These are phyloP conservation scores for Chrysaora quinquecirrha DNA, from an alignment of 30 jellyfish, hydroid and myxozoan genomes.

Conservation along the genomic window DNA sequence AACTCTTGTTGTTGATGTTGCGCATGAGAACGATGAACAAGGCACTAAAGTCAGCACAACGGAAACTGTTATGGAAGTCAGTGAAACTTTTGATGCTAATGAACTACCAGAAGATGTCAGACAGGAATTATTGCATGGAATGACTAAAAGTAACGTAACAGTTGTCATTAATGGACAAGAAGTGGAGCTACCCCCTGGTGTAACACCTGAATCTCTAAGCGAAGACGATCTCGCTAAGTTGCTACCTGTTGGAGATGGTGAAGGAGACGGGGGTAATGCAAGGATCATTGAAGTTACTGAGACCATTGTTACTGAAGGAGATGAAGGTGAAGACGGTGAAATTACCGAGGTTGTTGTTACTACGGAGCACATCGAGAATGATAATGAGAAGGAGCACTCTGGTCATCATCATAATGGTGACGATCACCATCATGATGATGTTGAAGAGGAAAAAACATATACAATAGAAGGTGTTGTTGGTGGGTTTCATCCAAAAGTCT, in stretches of 20 bases:
- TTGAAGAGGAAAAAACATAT: background rate
- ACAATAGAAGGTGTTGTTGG: background rate
- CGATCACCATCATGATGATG: background rate
- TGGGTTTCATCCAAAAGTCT: background rate
- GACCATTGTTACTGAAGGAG: constrained; percentile 15
- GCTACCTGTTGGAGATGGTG: background rate
- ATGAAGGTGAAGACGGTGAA: constrained; percentile 25
- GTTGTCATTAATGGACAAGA: constrained; percentile 19
- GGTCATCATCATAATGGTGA: background rate
- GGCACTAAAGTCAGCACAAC: constrained; percentile 27
- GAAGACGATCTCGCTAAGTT: constrained; percentile 16
- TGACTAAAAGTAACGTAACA: constrained; percentile 2
- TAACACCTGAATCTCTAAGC: constrained; percentile 1
- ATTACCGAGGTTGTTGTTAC: constrained; percentile 4
- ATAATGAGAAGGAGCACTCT: background rate
- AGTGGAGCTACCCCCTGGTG: constrained; percentile 39
- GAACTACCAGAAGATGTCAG: constrained; percentile 34
- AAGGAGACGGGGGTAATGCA: background rate
- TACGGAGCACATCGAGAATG: background rate
- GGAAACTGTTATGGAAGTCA: constrained; percentile 10
- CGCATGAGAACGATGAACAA: background rate
- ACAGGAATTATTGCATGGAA: constrained; percentile 1
- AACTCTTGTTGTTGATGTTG: constrained; percentile 10
- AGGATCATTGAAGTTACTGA: constrained; percentile 18
- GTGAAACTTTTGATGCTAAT: constrained; percentile 16